A percentile compares a stretch with the other conserved stretches of the same genome.
phyloP scores from a whole-genome alignment of 2,888 invertebrate species.

The Mycalesis mineus region DNA sequence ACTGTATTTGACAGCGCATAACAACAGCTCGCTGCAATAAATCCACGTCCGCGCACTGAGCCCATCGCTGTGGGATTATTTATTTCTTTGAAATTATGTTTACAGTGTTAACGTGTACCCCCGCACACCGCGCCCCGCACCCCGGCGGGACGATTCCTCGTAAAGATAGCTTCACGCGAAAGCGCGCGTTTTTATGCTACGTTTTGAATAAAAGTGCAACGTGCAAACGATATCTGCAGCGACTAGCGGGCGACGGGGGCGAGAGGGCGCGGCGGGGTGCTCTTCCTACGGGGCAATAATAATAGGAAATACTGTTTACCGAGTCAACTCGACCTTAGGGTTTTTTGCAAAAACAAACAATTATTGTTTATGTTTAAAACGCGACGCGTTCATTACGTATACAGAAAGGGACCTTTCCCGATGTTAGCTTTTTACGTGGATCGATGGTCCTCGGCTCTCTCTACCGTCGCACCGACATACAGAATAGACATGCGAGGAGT shows the following conservation, averaged over 20 bases:
- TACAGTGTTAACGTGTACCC: background rate
- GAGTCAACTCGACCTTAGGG: background rate
- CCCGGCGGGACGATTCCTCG: background rate
- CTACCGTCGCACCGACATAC: no score
- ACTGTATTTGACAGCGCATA: background rate
- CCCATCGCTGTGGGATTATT: background rate
- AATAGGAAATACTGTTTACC: background rate
- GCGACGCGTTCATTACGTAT: background rate
- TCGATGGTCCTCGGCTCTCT: no score
- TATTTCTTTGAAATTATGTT: background rate
- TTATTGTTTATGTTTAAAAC: background rate
- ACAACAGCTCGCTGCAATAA: background rate
- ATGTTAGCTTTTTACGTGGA: no score
- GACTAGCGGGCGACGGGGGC: no score
- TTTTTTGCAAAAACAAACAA: background rate
- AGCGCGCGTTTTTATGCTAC: background rate
- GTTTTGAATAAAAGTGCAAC: background rate
- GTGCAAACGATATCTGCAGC: no score
- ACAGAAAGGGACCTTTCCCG: background rate
- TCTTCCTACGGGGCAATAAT: background rate
- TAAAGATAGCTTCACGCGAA: background rate
- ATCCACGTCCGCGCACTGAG: background rate
- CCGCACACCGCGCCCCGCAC: background rate
- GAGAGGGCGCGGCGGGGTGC: no score
- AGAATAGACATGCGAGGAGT: no score